Evolutionary conservation across 2,888 invertebrate genomes (phyloP).

Genomic region (Villa cingulata): DNA sequence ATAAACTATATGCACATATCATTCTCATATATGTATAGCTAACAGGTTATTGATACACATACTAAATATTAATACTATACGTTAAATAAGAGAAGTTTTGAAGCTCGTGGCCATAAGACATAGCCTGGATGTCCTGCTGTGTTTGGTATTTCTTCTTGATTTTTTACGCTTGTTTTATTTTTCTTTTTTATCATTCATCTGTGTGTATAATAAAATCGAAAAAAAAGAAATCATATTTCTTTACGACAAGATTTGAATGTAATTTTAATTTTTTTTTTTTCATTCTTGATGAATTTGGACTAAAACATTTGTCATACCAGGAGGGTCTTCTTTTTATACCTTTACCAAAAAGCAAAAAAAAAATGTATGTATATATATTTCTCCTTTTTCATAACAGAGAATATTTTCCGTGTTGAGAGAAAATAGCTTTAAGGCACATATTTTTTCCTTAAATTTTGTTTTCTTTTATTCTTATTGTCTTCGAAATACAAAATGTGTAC

Average conservation of each 20-base stretch:
- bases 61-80: too few species aligned
- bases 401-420: not conserved
- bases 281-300: not conserved
- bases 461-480: too few species aligned
- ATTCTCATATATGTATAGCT: too few species aligned
- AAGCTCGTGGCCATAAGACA: not conserved
- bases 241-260: too few species aligned
- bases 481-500: too few species aligned
- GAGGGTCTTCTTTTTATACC: not conserved
- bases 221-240: not conserved
- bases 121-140: not conserved
- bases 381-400: not conserved
- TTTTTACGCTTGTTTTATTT: not conserved
- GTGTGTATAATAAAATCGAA: not conserved
- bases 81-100: not conserved
- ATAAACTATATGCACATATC: too few species aligned
- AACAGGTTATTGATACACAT: too few species aligned
- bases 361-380: too few species aligned
- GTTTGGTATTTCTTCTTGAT: not conserved
- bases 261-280: not conserved
- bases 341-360: too few species aligned
- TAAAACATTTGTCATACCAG: not conserved
- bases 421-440: not conserved
- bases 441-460: too few species aligned
- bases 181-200: not conserved